Percentiles rank a stretch among this genome's conserved stretches.
Evolutionary conservation across 2,797 vertebrate species (phyloP).

Genomic region (Esox lucius): DNA sequence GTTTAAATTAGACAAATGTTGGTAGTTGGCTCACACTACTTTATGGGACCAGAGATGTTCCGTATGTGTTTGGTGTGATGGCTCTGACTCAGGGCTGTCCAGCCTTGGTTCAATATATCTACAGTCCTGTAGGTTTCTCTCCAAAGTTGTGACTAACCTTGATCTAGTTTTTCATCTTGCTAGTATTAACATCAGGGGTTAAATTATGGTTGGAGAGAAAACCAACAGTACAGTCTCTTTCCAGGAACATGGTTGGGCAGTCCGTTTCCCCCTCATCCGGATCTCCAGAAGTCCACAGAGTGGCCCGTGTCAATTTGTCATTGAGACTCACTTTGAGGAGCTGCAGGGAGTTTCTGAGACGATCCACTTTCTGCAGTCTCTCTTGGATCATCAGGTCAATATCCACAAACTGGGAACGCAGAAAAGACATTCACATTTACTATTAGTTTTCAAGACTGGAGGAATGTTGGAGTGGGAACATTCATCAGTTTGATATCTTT

Average conservation of each 20-base stretch:
- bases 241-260: not conserved
- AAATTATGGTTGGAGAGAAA: not conserved
- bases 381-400: conserved; percentile 71
- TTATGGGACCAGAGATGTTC: not conserved
- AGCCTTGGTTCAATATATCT: not conserved
- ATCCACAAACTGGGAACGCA: conserved; percentile 55
- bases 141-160: not conserved
- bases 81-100: not conserved
- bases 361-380: conserved; percentile 71
- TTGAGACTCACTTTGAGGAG: conserved; percentile 64
- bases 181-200: not conserved
- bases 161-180: not conserved
- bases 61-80: not conserved
- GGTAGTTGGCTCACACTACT: not conserved
- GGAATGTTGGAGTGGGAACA: too few relatives aligned
- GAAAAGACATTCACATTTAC: not conserved
- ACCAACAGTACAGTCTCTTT: not conserved
- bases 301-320: not conserved
- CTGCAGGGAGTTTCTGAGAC: conserved; percentile 66
- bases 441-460: too few relatives aligned
- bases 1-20: too few relatives aligned
- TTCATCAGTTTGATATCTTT: too few relatives aligned
- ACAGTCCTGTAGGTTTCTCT: not conserved
- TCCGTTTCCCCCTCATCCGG: not conserved
- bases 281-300: too few relatives aligned